Percentiles rank a stretch among this genome's conserved stretches.
phyloP scores from a whole-genome alignment of 2,797 vertebrate species.

The Acipenser ruthenus region DNA sequence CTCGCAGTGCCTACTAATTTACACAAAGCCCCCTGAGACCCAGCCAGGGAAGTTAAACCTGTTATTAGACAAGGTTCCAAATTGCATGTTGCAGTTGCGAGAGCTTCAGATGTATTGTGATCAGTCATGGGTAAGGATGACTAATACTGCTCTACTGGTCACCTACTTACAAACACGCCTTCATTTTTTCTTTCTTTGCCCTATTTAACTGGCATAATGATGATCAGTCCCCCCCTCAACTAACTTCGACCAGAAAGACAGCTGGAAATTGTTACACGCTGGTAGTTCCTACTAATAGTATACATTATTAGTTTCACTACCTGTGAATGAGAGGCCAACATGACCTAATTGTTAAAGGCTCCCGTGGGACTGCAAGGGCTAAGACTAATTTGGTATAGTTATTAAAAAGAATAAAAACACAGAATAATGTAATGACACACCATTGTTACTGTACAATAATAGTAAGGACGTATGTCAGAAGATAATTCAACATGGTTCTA shows the following conservation, averaged over 20 bases:
- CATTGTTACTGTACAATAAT: no score
- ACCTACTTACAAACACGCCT: constrained; percentile 31
- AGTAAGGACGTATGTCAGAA: no score
- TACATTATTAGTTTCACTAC: constrained; percentile 17
- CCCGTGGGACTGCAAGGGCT: constrained; percentile 22
- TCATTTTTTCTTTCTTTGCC: constrained; percentile 28
- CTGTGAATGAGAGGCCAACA: constrained; percentile 14
- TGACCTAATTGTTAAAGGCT: constrained; percentile 15
- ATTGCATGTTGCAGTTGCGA: constrained; percentile 53
- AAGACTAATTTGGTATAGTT: constrained; percentile 24
- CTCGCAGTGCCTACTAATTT: constrained; percentile 44
- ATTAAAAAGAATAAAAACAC: background rate
- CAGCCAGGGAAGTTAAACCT: constrained; percentile 37
- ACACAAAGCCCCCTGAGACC: constrained; percentile 36
- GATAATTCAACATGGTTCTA: no score
- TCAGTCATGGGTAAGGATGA: constrained; percentile 46
- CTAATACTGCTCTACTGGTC: constrained; percentile 41
- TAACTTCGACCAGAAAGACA: constrained; percentile 22
- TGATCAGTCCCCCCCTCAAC: constrained; percentile 18
- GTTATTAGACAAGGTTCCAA: constrained; percentile 57
- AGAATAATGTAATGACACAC: no score
- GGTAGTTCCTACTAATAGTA: constrained; percentile 19
- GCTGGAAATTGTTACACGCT: constrained; percentile 30
- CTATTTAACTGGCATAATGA: constrained; percentile 30
- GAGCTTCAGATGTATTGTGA: constrained; percentile 46